Base-by-base conservation (phyloP, 2,888 invertebrate genomes). In the Amblyjoppa proteus region DNA sequence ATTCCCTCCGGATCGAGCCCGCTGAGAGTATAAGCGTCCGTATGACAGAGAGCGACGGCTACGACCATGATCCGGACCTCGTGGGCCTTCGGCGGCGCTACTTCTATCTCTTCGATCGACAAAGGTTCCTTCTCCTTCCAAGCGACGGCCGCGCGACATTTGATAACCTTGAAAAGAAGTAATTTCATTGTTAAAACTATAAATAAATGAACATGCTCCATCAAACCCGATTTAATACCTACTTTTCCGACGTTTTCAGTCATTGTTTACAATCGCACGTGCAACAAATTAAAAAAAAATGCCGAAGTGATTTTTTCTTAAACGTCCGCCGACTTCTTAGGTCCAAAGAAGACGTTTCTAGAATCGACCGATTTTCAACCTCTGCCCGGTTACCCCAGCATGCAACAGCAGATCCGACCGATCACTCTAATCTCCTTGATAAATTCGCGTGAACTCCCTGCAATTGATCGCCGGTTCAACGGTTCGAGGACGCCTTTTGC, bases 91-190 rank as follows among this genome's bases (percentile, higher is more conserved):
- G 99, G 99, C 9, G 99, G 98, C 25, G 97, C 98, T 0, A 99
- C 99, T 94, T 98, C 97, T 82, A 99, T 96, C 77, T 97, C 97
- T 95, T 99, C 99, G 74, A 99, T 96, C 1, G 96, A 96, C 38
- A 99, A 95, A 7, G 98, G 98, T 92, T 98, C 96, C 89, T 98
- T 98, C 75, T 98, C 96, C 90, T 96, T 97, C 99, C 99, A 99
- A 4, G 99, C 99, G 25, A 99, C 98, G 1, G 99, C 99, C 31
- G 99, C 99, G 92, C 96, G 96, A 94, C 99, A 99, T 91, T 96
- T 97, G 89, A 99, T 99, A 69, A 96, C 96, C 97, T 97, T 93
- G 53, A 9, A 49, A 31, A 0, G 51, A 25, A 16, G 5, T n/a
- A 69, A 84, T 61, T 53, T 7, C 71, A 4, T 53, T 20, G 79